A percentile compares a stretch with the other conserved stretches of the same genome.
Evolutionary conservation across 2,888 invertebrate genomes (phyloP).

Genomic region (Sepiola atlantica): DNA sequence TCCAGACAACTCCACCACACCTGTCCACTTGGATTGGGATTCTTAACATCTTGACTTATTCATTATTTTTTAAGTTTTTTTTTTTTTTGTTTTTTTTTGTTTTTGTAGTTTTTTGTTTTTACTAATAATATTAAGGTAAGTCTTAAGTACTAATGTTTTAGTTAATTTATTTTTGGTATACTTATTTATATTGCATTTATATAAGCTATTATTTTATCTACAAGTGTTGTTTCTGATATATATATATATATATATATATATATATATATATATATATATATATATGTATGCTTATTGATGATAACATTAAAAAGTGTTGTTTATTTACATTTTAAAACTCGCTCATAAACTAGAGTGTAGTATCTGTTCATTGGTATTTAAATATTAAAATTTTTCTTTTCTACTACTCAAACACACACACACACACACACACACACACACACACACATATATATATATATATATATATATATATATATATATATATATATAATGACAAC

Average conservation of each 20-base stretch:
- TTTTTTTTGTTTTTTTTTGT: too few relatives aligned
- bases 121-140: not conserved
- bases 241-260: not conserved
- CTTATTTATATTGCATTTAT: not conserved
- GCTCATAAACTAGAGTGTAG: not conserved
- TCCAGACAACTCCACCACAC: not conserved
- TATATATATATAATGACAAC: too few relatives aligned
- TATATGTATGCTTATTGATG: not conserved
- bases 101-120: not conserved
- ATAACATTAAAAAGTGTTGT: not conserved
- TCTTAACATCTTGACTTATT: not conserved
- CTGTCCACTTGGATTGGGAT: not conserved
- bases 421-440: too few relatives aligned
- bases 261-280: not conserved
- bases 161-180: not conserved
- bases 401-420: not conserved
- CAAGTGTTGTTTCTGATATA: not conserved
- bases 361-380: not conserved
- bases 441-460: too few relatives aligned
- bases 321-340: not conserved
- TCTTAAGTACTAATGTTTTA: not conserved
- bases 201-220: not conserved
- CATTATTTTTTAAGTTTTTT: too few relatives aligned
- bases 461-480: too few relatives aligned
- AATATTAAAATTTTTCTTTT: too few relatives aligned